Evolutionary conservation across 1,140 invertebrate genomes (phyloP).

Genomic region (Dysdera silvatica): DNA sequence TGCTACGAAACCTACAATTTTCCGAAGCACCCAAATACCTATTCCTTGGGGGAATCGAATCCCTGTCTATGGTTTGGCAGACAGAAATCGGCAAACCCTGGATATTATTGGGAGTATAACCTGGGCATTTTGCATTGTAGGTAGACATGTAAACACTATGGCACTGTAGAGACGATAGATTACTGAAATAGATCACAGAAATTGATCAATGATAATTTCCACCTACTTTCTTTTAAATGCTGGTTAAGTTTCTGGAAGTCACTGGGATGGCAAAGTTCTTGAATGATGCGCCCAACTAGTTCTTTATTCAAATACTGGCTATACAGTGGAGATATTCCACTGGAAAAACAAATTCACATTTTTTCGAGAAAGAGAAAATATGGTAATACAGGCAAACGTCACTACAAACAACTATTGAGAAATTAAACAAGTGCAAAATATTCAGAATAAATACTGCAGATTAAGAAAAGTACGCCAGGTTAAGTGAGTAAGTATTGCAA

Average conservation of each 20-base stretch:
- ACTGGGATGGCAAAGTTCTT: conserved; percentile 64
- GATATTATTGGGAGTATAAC: too few species aligned
- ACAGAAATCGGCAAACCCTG: too few species aligned
- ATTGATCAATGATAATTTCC: not conserved
- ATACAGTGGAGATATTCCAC: conserved; percentile 56
- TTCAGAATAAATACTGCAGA: not conserved
- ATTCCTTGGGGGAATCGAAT: too few species aligned
- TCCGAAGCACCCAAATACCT: too few species aligned
- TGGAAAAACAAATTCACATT: conserved; percentile 25
- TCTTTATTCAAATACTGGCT: conserved; percentile 61
- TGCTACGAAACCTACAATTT: too few species aligned
- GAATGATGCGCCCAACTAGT: conserved; percentile 58
- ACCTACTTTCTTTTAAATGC: conserved; percentile 59
- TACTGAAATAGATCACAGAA: too few species aligned
- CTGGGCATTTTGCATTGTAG: too few species aligned
- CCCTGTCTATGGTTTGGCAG: too few species aligned
- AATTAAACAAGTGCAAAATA: not conserved
- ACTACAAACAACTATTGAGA: not conserved
- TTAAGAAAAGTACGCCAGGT: too few species aligned
- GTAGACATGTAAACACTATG: too few species aligned
- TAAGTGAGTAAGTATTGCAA: too few species aligned
- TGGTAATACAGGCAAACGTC: not conserved
- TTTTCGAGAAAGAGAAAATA: not conserved
- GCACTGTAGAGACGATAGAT: too few species aligned
- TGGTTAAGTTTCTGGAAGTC: conserved; percentile 61